Evolutionary conservation across 2,113 vertebrate genomes (phyloP).

Genomic region (Asarcornis scutulata): DNA sequence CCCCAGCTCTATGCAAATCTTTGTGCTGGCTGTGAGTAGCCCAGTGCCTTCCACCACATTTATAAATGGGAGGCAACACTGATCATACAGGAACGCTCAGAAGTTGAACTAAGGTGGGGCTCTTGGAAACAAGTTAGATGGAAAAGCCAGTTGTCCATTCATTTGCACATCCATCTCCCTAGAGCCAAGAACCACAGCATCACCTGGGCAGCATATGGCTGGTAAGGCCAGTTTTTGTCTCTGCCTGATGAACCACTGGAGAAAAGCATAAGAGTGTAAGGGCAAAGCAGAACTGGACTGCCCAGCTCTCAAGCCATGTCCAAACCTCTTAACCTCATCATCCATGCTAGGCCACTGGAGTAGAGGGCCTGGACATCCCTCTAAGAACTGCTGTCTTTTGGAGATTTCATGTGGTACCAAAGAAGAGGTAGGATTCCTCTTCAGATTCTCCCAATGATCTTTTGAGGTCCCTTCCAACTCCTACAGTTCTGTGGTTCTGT

Average conservation of each 20-base stretch:
- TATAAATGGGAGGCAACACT: neutral
- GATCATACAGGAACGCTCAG: neutral
- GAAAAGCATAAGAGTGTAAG: neutral
- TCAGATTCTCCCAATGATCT: no score
- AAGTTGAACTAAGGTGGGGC: neutral
- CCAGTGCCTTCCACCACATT: rapidly evolving
- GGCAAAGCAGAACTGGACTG: neutral
- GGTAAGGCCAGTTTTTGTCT: neutral
- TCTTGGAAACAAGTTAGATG: neutral
- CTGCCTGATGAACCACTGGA: neutral
- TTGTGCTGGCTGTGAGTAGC: neutral
- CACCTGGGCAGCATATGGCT: rapidly evolving
- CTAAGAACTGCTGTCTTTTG: neutral
- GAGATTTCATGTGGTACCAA: rapidly evolving
- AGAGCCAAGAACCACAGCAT: neutral
- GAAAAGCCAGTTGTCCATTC: neutral
- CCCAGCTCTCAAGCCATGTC: neutral
- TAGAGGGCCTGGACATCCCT: neutral
- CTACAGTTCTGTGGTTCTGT: no score
- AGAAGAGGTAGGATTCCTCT: neutral
- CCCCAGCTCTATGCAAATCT: neutral
- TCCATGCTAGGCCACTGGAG: neutral
- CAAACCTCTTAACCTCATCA: neutral
- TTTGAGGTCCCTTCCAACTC: no score
- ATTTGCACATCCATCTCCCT: neutral